phyloP scores from a whole-genome alignment of 2,888 invertebrate genomes.

The Scaptomyza parva region DNA sequence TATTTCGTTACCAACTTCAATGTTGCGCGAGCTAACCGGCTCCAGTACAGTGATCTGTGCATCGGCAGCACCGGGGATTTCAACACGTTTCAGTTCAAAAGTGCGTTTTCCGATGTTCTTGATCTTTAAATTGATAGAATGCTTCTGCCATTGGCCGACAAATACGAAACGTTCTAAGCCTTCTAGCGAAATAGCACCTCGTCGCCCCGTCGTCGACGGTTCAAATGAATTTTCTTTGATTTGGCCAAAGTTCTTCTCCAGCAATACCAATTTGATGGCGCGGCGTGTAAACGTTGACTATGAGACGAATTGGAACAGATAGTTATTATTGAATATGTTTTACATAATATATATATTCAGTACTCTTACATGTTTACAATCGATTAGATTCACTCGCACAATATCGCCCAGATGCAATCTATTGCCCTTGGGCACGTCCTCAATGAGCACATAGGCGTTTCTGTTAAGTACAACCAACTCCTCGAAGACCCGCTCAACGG shows the following conservation, averaged over 20 bases:
- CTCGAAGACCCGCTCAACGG: constrained; percentile 83
- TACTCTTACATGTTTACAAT: constrained; percentile 87
- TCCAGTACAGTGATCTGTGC: constrained; percentile 68
- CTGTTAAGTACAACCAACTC: constrained; percentile 87
- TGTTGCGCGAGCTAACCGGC: constrained; percentile 33
- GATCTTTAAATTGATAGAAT: constrained; percentile 56
- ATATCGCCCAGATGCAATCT: constrained; percentile 87
- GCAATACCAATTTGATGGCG: constrained; percentile 68
- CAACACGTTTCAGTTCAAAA: constrained; percentile 44
- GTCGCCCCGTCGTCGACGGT: not conserved
- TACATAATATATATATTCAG: not conserved
- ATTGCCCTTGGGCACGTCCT: constrained; percentile 86
- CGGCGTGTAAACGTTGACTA: constrained; percentile 84
- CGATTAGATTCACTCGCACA: constrained; percentile 89
- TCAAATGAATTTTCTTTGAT: not conserved
- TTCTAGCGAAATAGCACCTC: constrained; percentile 86
- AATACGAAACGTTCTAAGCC: constrained; percentile 84
- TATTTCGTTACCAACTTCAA: constrained; percentile 11
- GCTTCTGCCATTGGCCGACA: constrained; percentile 84
- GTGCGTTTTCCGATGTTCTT: constrained; percentile 62
- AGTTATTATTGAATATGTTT: not conserved
- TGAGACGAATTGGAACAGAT: not conserved
- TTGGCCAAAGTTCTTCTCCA: constrained; percentile 61
- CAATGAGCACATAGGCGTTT: constrained; percentile 87
- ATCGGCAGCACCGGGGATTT: constrained; percentile 23